Evolutionary conservation across 2,113 vertebrate genomes (phyloP), one percentile per base, ranked within the genome.

Genomic region (Sinocyclocheilus anophthalmus): DNA sequence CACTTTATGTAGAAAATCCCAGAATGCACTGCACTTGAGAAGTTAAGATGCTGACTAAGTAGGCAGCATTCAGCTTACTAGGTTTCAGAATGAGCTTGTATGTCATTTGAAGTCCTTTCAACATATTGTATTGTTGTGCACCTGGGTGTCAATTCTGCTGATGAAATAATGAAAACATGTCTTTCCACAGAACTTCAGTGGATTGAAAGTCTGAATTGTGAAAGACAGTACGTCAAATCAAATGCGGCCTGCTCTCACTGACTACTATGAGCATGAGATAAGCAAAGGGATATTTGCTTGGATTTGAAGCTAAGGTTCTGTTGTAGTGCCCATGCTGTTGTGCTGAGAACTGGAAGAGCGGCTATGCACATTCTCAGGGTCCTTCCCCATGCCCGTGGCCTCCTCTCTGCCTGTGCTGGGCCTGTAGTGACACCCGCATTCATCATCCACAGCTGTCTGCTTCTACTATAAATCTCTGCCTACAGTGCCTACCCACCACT

Each of bases 381-480:
- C 42, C 72, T 48, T 33, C 39, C 53, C 45, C 2, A 3, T 61
- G 39, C 65, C 83, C 18, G 4, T 61, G 18, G 83, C 78, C 85
- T 77, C 65, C 70, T 53, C 77, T 73, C 61, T 13, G 75, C 57
- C 88, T 83, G 82, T n/a, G 88, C 81, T 76, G 72, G 88, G 70
- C 73, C 84, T n/a, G 53, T 37, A 65, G 57, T 88, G 89, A 86
- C 91, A 89, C 76, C 53, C 70, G 69, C 81, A 91, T 92, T 89
- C 84, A 90, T 92, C 90, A 90, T 92, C 87, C 80, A 80, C 89
- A 87, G 88, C 85, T 84, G 83, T 86, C 85, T 87, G 88, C 85
- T 76, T 72, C 45, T 84, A 81, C 90, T 82, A 90, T 90, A 90
- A 88, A 90, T 91, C 91, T 92, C 88, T 90, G 91, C 88, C 91